Base-by-base conservation (phyloP, 2,888 invertebrate species). In the Chalcosyrphus nemorum region DNA sequence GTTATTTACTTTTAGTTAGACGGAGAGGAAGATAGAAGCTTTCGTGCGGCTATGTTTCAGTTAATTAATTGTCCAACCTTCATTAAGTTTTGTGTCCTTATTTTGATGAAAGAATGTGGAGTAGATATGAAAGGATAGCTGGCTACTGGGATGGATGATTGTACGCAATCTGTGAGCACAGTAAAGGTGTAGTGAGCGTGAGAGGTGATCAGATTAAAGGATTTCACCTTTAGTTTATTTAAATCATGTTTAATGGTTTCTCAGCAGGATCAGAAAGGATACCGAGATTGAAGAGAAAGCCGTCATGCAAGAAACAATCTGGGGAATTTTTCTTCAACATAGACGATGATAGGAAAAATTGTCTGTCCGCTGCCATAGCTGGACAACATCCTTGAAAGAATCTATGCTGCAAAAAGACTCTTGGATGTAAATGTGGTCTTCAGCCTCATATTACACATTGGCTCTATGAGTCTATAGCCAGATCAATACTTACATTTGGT, bases 21-120 rank as follows among this genome's bases (percentile, higher is more conserved):
- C n/a, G 2, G n/a, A 11, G 24, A 19, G 24, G 3, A 21, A 29
- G 17, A 29, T 19, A 21, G 17, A 29, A 61, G 54, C 75, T 81
- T 70, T 76, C 27, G 56, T 76, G 43, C 19, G 41, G 56, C 61
- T 63, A 65, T 68, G 63, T 76, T 81, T 38, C 56, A 76, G 63
- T 70, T 81, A 81, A 76, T 81, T 81, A 81, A 81, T 81, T 70
- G 81, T 65, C 54, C 24, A 57, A 70, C 76, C 76, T 47, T 81
- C 68, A 75, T 81, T 81, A 81, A 65, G 50, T 70, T 70, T 70
- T 56, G 63, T 76, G 70, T 70, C 11, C 50, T 45, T 32, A 24
- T 63, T 65, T 50, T 70, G 63, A 70, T 68, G 61, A 70, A 76
- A 68, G 38, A 52, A 68, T 75, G 38, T 41, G 9, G 15, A 21